These are phyloP conservation scores for Bergia sp. DNA, from an alignment of 92 coral and sea anemone species.

Conservation along the genomic window DNA sequence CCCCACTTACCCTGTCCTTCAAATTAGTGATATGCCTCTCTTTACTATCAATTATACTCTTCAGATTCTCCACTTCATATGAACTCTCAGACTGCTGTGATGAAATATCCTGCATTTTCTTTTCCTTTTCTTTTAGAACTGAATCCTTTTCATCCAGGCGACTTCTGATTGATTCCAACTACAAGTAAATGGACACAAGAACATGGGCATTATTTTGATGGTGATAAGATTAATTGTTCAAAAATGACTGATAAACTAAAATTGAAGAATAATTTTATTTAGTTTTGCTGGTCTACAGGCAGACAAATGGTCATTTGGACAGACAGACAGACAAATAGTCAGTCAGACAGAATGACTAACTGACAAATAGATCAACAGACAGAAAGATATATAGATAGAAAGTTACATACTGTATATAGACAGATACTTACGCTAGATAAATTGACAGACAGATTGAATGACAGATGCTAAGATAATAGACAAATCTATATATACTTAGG, in stretches of 20 bases:
- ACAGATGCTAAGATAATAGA: too few relatives aligned
- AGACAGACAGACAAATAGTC: too few relatives aligned
- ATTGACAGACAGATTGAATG: too few relatives aligned
- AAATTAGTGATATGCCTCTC: slow-evolving; percentile 84
- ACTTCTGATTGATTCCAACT: slow-evolving; percentile 83
- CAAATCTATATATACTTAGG: too few relatives aligned
- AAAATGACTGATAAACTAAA: background rate
- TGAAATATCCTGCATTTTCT: slow-evolving; percentile 72
- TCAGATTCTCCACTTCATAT: slow-evolving; percentile 89
- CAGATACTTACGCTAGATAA: too few relatives aligned
- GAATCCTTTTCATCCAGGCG: slow-evolving; percentile 91
- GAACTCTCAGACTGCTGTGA: slow-evolving; percentile 93
- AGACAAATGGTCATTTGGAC: too few relatives aligned
- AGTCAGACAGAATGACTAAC: too few relatives aligned
- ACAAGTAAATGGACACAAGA: background rate
- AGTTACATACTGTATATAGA: too few relatives aligned
- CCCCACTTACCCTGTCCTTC: slow-evolving; percentile 71
- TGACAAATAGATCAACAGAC: too few relatives aligned
- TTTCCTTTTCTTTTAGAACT: slow-evolving; percentile 78
- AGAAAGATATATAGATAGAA: too few relatives aligned
- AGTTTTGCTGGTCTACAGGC: too few relatives aligned
- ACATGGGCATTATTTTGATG: background rate
- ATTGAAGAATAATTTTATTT: too few relatives aligned
- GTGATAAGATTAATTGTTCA: background rate
- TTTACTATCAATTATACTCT: slow-evolving; percentile 82